Percentiles rank a stretch among this genome's conserved stretches.
Conservation (phyloP, 1,140 invertebrate genomes). For the Sogatella furcifera region DNA sequence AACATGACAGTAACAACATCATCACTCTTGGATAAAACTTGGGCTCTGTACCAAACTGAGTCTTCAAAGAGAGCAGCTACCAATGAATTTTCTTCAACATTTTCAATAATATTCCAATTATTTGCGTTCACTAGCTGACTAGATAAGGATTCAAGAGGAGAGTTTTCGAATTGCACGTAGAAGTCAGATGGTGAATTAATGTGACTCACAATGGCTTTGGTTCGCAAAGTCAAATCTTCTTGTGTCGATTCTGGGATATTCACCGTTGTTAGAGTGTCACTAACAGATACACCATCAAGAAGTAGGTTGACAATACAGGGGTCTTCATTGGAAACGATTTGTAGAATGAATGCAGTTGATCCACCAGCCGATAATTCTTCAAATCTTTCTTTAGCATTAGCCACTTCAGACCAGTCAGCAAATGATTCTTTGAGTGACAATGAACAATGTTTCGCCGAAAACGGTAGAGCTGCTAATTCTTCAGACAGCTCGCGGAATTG, state of each 20-base stretch:
- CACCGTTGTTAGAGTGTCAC: neutral
- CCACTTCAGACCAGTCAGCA: neutral
- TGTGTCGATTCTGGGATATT: neutral
- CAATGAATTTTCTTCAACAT: constrained; percentile 37
- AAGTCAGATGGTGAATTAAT: constrained; percentile 15
- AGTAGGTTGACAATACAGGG: constrained; percentile 7
- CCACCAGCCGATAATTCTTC: neutral
- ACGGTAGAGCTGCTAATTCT: constrained; percentile 3
- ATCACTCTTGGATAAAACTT: constrained; percentile 46
- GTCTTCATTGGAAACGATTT: constrained; percentile 4
- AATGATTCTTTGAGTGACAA: neutral
- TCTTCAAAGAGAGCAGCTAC: constrained; percentile 54
- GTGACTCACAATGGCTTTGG: constrained; percentile 9
- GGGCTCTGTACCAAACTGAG: constrained; percentile 50
- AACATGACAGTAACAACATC: constrained; percentile 36
- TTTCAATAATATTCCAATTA: constrained; percentile 35
- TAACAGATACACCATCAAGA: neutral
- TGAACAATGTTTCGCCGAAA: constrained; percentile 9
- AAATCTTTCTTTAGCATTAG: constrained; percentile 6
- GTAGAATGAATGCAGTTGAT: constrained; percentile 3
- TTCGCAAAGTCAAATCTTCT: neutral
- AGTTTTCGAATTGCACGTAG: constrained; percentile 12
- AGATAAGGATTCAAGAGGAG: neutral
- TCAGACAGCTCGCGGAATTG: constrained; percentile 22
- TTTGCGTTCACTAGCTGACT: constrained; percentile 34